Evolutionary conservation across 2,113 vertebrate species (phyloP).

Genomic region (Oryzias javanicus): DNA sequence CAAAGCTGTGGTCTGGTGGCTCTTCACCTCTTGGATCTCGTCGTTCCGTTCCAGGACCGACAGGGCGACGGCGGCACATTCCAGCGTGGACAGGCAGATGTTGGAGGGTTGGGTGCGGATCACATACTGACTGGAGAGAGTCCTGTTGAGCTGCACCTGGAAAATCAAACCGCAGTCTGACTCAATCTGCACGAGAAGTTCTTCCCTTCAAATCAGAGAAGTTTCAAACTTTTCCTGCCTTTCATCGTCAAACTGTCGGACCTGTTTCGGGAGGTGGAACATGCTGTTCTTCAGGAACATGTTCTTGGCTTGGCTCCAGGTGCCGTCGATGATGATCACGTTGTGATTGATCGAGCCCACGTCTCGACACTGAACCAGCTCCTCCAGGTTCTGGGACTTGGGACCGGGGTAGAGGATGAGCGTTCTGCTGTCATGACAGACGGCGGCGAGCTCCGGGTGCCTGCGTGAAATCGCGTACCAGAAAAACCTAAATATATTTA

Average conservation of each 20-base stretch:
- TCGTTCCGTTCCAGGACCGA: conserved; percentile 88
- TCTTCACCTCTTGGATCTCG: conserved; percentile 85
- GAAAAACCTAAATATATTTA: not conserved
- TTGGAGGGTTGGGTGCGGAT: conserved; percentile 95
- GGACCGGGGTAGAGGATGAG: conserved; percentile 92
- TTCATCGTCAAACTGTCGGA: conserved; percentile 36
- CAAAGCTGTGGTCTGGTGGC: not conserved
- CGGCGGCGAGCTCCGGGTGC: conserved; percentile 85
- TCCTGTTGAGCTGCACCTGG: conserved; percentile 90
- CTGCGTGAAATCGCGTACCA: conserved; percentile 60
- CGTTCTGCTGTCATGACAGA: conserved; percentile 84
- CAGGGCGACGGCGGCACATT: conserved; percentile 90
- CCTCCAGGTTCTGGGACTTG: conserved; percentile 85
- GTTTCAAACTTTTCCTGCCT: not conserved
- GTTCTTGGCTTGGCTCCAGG: conserved; percentile 98
- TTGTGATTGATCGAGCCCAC: conserved; percentile 71
- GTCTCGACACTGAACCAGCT: conserved; percentile 63
- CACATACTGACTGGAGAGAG: conserved; percentile 91
- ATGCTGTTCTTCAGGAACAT: conserved; percentile 95
- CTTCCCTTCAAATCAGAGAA: no score
- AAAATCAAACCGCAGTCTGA: conserved; percentile 22
- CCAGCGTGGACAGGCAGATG: conserved; percentile 93
- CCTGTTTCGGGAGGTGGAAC: conserved; percentile 91
- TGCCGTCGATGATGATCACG: conserved; percentile 93
- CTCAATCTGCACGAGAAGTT: not conserved